These are phyloP conservation scores for Cylas formicarius DNA, from an alignment of 1,140 invertebrate genomes.

Conservation along the genomic window DNA sequence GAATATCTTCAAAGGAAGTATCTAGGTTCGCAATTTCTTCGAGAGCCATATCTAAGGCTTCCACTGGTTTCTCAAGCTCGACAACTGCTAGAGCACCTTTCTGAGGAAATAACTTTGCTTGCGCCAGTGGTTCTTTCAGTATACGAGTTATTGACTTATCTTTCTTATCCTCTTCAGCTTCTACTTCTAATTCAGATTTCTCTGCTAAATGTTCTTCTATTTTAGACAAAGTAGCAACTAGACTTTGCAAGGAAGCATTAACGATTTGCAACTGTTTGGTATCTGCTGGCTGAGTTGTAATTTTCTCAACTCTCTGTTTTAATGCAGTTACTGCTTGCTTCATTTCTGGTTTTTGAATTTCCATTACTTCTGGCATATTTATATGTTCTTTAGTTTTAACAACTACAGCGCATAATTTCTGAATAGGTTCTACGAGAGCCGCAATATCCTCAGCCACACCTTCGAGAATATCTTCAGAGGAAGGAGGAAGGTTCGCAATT, in stretches of 20 bases:
- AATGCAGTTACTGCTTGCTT: neutral
- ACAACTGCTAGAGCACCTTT: constrained; percentile 3
- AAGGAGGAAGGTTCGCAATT: constrained; percentile 4
- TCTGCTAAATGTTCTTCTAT: neutral
- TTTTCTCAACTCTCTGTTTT: constrained; percentile 1
- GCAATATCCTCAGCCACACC: constrained; percentile 4
- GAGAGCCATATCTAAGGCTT: constrained; percentile 2
- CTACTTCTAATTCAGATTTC: constrained; percentile 1
- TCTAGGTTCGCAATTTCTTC: neutral
- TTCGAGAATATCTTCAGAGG: constrained; percentile 6
- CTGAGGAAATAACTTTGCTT: neutral
- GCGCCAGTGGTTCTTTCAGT: neutral
- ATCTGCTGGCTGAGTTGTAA: neutral
- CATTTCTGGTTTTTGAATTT: constrained; percentile 11
- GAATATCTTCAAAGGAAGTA: constrained; percentile 1
- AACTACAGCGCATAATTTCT: constrained; percentile 11
- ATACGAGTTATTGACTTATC: too few relatives aligned
- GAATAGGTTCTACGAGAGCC: constrained; percentile 7
- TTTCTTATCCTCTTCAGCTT: neutral
- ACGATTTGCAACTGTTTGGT: neutral
- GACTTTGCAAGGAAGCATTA: neutral
- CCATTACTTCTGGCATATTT: constrained; percentile 9
- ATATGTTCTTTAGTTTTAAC: constrained; percentile 10
- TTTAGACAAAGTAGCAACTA: neutral
- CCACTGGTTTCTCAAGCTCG: constrained; percentile 9